Evolutionary conservation across 64 coral and sea anemone genomes (phyloP).

Genomic region (Actinia equina): DNA sequence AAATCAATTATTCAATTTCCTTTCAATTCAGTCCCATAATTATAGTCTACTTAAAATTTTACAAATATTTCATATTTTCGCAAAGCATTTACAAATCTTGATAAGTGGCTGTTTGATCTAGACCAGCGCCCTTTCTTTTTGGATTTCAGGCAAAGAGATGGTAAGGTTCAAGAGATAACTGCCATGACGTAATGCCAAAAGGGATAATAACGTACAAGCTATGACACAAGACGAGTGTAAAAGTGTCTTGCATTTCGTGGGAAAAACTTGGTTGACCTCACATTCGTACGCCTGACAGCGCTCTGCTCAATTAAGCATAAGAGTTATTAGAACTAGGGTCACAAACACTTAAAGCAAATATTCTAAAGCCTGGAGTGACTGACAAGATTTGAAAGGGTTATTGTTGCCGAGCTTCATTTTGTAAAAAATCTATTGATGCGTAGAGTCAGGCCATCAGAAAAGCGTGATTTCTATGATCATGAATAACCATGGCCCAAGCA

Average conservation of each 20-base stretch:
- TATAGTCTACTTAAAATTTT: neutral
- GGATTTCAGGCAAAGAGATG: neutral
- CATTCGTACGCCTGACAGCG: neutral
- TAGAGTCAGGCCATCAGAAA: neutral
- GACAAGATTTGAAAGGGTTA: neutral
- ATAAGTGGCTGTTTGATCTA: neutral
- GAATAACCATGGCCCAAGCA: neutral
- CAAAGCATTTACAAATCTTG: neutral
- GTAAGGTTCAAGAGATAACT: neutral
- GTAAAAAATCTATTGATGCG: neutral
- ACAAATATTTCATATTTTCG: neutral
- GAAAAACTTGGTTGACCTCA: neutral
- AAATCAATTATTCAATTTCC: neutral
- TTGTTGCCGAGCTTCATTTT: neutral
- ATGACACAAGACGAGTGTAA: neutral
- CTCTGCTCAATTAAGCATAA: neutral
- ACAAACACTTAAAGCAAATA: neutral
- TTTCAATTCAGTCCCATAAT: neutral
- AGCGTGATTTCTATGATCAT: slow-evolving; percentile 10
- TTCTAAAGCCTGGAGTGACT: neutral
- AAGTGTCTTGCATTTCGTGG: neutral
- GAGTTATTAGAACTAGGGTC: neutral
- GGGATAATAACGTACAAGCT: neutral
- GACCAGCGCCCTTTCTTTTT: neutral
- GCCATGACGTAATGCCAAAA: neutral